phyloP scores from a whole-genome alignment of 2,113 vertebrate genomes.

The Bos indicus region DNA sequence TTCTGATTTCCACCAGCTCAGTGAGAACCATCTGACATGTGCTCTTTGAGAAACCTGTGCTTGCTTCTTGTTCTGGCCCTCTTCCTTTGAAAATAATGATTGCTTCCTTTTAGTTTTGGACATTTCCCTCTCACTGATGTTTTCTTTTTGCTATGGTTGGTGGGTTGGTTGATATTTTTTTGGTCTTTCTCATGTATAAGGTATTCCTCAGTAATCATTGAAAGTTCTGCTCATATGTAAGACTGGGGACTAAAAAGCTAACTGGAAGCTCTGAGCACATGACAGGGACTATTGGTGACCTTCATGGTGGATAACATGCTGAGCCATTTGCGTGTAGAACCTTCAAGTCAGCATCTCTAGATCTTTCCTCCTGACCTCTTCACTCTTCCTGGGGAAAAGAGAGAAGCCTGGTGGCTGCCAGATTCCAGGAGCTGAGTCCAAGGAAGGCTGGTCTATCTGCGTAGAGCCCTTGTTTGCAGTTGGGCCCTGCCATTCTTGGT shows the following conservation, averaged over 20 bases:
- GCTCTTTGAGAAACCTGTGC: neutral
- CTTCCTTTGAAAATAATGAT: neutral
- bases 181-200: neutral
- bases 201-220: neutral
- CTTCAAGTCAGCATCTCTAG: neutral
- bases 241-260: neutral
- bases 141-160: neutral
- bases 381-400: neutral
- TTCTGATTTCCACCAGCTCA: no score
- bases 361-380: neutral
- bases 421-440: no score
- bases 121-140: neutral
- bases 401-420: neutral
- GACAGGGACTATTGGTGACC: neutral
- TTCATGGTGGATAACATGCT: rapidly evolving
- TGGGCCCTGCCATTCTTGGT: neutral
- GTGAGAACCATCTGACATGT: no score
- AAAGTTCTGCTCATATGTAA: neutral
- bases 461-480: rapidly evolving
- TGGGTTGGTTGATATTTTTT: neutral
- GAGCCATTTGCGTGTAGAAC: neutral
- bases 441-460: neutral
- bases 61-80: neutral
- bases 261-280: neutral
- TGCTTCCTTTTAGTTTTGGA: neutral